Conservation (phyloP, 2,797 vertebrate genomes). For the Euphonia xanthogaster region DNA sequence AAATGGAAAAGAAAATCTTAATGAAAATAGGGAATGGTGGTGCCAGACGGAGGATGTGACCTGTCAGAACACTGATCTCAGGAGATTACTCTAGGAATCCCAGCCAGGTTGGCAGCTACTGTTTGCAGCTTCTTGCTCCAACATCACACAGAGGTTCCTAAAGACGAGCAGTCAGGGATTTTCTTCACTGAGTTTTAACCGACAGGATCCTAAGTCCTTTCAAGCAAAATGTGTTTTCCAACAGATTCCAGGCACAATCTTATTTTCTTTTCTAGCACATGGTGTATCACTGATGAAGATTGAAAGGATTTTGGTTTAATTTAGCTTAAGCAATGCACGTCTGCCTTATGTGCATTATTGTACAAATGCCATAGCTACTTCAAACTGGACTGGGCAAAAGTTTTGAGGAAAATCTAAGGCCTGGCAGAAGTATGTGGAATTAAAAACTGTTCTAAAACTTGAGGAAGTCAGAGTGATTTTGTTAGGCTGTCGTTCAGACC, state of each 20-base stretch:
- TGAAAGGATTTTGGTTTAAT: not conserved
- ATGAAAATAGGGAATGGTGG: conserved; percentile 51
- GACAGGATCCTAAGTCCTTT: not conserved
- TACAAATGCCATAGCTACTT: not conserved
- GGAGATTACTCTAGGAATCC: conserved; percentile 56
- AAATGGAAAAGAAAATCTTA: conserved; percentile 57
- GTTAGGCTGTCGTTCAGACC: not conserved
- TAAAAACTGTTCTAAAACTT: not conserved
- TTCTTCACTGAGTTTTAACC: conserved; percentile 31
- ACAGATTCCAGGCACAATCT: not conserved
- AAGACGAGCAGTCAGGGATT: conserved; percentile 6
- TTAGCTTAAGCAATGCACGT: not conserved
- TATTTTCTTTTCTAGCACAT: not conserved
- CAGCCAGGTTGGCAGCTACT: conserved; percentile 73
- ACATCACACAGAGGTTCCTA: conserved; percentile 39
- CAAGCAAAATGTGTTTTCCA: conserved; percentile 15
- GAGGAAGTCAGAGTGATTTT: not conserved
- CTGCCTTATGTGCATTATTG: not conserved
- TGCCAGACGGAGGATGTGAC: conserved; percentile 69
- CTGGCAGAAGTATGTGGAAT: not conserved
- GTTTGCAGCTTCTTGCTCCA: conserved; percentile 52
- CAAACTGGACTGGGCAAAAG: not conserved
- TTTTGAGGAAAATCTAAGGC: not conserved
- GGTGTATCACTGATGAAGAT: not conserved
- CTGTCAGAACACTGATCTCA: conserved; percentile 69